Conservation (phyloP, 2,888 invertebrate genomes). For the Eumacrocentrus americanus region DNA sequence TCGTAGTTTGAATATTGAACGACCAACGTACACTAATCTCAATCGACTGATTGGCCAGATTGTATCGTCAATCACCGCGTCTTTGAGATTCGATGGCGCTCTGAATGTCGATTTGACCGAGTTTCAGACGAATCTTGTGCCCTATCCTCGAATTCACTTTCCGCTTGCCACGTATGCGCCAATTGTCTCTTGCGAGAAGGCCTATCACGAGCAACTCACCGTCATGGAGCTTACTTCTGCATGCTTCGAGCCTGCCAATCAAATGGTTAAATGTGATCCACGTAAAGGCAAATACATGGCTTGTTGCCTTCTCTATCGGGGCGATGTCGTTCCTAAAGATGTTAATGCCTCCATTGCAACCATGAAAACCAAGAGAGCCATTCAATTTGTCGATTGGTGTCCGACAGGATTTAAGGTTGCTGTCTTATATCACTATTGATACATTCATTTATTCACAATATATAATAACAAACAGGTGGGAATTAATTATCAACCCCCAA, state of each 20-base stretch:
- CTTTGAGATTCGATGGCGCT: constrained; percentile 68
- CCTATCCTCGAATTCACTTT: constrained; percentile 71
- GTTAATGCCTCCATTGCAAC: constrained; percentile 67
- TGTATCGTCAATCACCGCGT: constrained; percentile 67
- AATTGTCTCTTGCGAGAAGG: constrained; percentile 61
- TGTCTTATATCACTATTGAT: background rate
- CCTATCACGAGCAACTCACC: constrained; percentile 63
- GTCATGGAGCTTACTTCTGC: constrained; percentile 69
- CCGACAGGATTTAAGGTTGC: constrained; percentile 67
- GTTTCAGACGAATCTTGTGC: constrained; percentile 69
- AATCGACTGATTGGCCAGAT: constrained; percentile 72
- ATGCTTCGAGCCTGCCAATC: constrained; percentile 61
- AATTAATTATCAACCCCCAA: constrained; percentile 56
- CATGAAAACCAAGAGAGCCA: constrained; percentile 67
- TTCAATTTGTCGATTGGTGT: constrained; percentile 70
- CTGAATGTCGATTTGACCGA: constrained; percentile 70
- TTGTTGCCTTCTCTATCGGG: constrained; percentile 65
- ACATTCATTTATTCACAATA: background rate
- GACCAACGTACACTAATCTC: constrained; percentile 74
- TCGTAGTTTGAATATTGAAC: constrained; percentile 69
- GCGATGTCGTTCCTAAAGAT: constrained; percentile 71
- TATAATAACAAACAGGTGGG: constrained; percentile 55
- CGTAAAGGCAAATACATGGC: constrained; percentile 64
- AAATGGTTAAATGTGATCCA: constrained; percentile 54
- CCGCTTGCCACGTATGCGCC: constrained; percentile 68